Conservation (phyloP, 2,888 invertebrate species). For the Anagyrus pseudococci region DNA sequence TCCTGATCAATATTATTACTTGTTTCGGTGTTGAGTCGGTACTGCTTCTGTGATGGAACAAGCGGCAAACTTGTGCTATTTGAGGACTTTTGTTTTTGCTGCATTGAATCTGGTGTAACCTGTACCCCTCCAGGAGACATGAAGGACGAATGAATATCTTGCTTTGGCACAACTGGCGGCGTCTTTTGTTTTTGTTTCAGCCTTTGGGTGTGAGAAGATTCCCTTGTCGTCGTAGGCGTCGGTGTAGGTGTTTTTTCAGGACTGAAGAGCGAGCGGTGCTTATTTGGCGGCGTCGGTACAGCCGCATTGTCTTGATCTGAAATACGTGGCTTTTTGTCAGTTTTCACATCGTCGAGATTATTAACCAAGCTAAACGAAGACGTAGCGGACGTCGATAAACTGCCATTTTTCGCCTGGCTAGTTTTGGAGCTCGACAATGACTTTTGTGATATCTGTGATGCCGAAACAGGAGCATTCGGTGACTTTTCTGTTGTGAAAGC, state of each 20-base stretch:
- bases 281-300: conserved; percentile 42
- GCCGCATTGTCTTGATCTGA: conserved; percentile 44
- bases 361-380: conserved; percentile 42
- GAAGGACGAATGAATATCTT: conserved; percentile 45
- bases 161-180: conserved; percentile 59
- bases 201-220: conserved; percentile 55
- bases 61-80: conserved; percentile 27
- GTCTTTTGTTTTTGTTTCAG: conserved; percentile 64
- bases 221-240: conserved; percentile 54
- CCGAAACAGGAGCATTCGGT: conserved; percentile 39
- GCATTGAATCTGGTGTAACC: conserved; percentile 34
- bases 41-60: conserved; percentile 46
- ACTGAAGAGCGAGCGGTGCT: conserved; percentile 68
- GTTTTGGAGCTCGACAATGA: conserved; percentile 21
- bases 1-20: not conserved
- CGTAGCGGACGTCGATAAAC: conserved; percentile 21
- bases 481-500: conserved; percentile 44
- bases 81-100: conserved; percentile 15
- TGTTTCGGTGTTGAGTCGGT: not conserved
- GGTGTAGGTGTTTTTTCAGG: conserved; percentile 69
- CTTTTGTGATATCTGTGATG: conserved; percentile 36
- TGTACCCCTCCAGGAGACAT: conserved; percentile 40
- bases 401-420: conserved; percentile 42
- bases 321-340: conserved; percentile 54
- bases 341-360: conserved; percentile 54